Conservation (phyloP, 2,797 vertebrate genomes). For the Sebastes steindachneri region DNA sequence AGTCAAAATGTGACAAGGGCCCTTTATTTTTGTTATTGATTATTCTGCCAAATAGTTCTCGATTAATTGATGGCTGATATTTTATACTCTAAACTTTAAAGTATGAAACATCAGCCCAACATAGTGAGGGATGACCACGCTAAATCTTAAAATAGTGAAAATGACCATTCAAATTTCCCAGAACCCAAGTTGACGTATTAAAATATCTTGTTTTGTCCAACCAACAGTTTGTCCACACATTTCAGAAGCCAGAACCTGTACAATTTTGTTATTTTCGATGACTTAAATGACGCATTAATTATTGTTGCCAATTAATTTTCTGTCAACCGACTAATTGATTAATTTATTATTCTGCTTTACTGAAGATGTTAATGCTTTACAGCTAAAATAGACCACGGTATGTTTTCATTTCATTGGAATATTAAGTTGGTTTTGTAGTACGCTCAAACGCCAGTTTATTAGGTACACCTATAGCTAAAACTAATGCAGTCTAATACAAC, state of each 20-base stretch:
- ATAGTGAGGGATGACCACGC: not conserved
- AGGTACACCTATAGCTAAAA: not conserved
- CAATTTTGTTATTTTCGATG: too few species aligned
- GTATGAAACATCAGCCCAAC: not conserved
- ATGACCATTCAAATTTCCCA: not conserved
- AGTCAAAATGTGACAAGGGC: not conserved
- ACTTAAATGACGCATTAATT: too few species aligned
- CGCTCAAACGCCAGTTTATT: not conserved
- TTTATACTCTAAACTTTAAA: not conserved
- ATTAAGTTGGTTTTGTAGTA: not conserved
- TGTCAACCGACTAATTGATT: not conserved
- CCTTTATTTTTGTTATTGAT: not conserved
- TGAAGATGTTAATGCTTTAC: not conserved
- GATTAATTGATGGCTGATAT: not conserved
- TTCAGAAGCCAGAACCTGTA: too few species aligned
- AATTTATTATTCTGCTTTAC: too few species aligned
- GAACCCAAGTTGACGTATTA: not conserved
- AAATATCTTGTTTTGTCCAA: not conserved
- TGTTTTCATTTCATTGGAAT: not conserved
- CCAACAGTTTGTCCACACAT: too few species aligned
- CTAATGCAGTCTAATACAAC: not conserved
- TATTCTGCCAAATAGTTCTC: too few species aligned
- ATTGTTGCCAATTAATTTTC: not conserved
- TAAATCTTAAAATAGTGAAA: not conserved
- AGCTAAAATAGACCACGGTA: not conserved